Evolutionary conservation across 2,113 vertebrate genomes (phyloP), one percentile per base, ranked within the genome.

Genomic region (Pelobates fuscus): DNA sequence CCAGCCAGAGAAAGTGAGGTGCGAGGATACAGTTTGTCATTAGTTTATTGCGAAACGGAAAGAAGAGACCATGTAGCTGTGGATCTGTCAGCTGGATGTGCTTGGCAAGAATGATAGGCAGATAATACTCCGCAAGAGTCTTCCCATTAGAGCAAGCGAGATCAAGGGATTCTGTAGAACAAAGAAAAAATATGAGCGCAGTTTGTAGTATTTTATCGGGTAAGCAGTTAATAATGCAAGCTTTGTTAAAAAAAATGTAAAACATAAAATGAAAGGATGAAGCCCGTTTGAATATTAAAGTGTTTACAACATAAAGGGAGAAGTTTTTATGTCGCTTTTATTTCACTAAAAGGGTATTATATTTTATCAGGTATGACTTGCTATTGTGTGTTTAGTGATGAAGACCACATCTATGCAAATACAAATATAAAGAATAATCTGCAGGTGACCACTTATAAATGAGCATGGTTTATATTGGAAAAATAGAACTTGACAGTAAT

Each of bases 21-120:
- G 43, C 20, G 43, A 52, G 26, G 69, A 49, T 70, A n/a, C 23
- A 43, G 20, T 41, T 21, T 46, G 25, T 43, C 41, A 41, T 37
- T 37, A 15, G 32, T 46, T 25, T 46, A 60, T 52, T 62, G n/a
- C 23, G n/a, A 62, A 63, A 71, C 41, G 49, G 26, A 21, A 62
- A 62, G 26, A 32, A 18, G 10, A 63, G 43, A 60, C 18, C 58
- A 58, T 41, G 54, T 23, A 70, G 68, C 23, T n/a, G 32, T 49
- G 11, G 26, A 54, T 43, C 65, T 52, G 25, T 54, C 15, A 29
- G n/a, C 41, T 29, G 44, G 8, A 54, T 67, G 18, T 67, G 30
- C 20, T 24, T 65, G 62, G 21, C 17, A 65, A 24, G 32, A 44
- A 37, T 32, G 43, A 14, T 21, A 43, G 62, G 62, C 21, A 43